phyloP scores from a whole-genome alignment of 1,140 invertebrate species.

The Zaprionus davidi region DNA sequence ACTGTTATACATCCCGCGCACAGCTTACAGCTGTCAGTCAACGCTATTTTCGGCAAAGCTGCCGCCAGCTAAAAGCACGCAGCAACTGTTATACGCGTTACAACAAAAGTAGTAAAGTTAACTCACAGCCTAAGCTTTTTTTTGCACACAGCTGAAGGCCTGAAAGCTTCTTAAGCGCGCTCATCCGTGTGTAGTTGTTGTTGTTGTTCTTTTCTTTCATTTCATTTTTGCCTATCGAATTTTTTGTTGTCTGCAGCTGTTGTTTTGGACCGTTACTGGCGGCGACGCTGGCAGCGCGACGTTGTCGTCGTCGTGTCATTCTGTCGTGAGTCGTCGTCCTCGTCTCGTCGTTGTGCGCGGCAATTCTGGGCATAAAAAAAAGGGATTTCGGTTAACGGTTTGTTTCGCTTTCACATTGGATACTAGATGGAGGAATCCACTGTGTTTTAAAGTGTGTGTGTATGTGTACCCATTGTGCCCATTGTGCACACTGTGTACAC shows the following conservation, averaged over 20 bases:
- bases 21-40: background rate
- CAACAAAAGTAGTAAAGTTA: background rate
- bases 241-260: conserved; percentile 60
- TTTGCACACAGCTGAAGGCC: conserved; percentile 62
- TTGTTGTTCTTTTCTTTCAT: too few relatives aligned
- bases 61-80: conserved; percentile 18
- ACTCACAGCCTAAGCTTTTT: conserved; percentile 43
- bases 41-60: conserved; percentile 9
- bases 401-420: conserved; percentile 28
- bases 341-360: conserved; percentile 57
- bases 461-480: background rate
- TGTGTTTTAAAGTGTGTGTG: background rate
- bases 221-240: conserved; percentile 17
- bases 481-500: background rate
- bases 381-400: conserved; percentile 30
- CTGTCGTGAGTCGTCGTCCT: conserved; percentile 68
- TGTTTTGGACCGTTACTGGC: conserved; percentile 54
- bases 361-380: conserved; percentile 14
- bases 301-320: conserved; percentile 45
- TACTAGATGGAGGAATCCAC: conserved; percentile 35
- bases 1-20: background rate
- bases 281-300: conserved; percentile 24
- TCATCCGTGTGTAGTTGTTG: background rate
- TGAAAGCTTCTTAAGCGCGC: conserved; percentile 57
- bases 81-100: conserved; percentile 46